phyloP scores from a whole-genome alignment of 2,113 vertebrate genomes.

The Xyliphius kryptos region DNA sequence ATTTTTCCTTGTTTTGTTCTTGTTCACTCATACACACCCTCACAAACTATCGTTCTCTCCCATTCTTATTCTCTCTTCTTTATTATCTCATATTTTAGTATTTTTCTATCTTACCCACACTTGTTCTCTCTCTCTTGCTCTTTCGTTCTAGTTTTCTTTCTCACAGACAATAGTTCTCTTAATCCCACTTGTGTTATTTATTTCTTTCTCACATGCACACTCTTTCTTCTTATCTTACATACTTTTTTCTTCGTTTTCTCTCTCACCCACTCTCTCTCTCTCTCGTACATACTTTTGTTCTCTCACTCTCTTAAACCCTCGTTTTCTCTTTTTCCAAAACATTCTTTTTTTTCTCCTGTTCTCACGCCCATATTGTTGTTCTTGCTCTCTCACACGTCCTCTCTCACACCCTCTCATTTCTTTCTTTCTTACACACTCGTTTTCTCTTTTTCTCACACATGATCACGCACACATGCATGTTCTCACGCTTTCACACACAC shows the following conservation, averaged over 20 bases:
- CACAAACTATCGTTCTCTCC: too few species aligned
- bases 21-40: not conserved
- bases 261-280: not conserved
- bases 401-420: too few species aligned
- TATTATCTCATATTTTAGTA: not conserved
- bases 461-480: not conserved
- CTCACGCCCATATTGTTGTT: too few species aligned
- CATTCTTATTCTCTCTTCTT: not conserved
- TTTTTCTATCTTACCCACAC: not conserved
- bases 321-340: not conserved
- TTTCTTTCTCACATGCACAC: too few species aligned
- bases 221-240: not conserved
- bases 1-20: not conserved
- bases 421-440: too few species aligned
- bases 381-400: too few species aligned
- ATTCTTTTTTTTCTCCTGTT: not conserved
- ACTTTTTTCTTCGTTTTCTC: not conserved
- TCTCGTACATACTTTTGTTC: not conserved
- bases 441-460: too few species aligned
- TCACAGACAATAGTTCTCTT: too few species aligned
- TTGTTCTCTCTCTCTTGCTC: not conserved
- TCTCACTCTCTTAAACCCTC: not conserved
- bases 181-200: too few species aligned
- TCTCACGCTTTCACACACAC: not conserved
- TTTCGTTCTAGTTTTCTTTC: not conserved